phyloP scores from a whole-genome alignment of 1,140 invertebrate genomes.

The Odontomachus brunneus region DNA sequence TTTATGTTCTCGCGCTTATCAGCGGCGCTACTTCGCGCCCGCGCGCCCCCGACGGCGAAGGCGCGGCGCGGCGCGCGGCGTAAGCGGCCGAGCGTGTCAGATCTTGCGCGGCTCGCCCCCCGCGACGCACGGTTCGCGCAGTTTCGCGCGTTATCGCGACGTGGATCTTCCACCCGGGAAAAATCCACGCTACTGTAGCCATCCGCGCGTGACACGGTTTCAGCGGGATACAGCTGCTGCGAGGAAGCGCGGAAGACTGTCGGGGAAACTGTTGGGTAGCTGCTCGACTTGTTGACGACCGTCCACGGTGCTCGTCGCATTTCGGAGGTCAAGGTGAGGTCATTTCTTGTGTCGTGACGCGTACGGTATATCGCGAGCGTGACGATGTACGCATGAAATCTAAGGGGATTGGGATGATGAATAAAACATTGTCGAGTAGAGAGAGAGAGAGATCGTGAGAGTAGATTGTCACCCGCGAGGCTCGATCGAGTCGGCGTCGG shows the following conservation, averaged over 20 bases:
- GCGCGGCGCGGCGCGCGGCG: not conserved
- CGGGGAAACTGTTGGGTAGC: not conserved
- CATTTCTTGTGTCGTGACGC: no score
- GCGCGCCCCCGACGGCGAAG: not conserved
- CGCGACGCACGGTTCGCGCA: not conserved
- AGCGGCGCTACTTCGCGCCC: not conserved
- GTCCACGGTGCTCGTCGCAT: no score
- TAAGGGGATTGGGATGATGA: no score
- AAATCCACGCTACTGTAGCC: not conserved
- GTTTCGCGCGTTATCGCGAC: not conserved
- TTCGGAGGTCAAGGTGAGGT: no score
- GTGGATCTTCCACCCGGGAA: not conserved
- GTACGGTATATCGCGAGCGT: no score
- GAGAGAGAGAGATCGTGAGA: no score
- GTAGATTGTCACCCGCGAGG: no score
- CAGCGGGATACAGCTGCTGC: not conserved
- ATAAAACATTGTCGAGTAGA: no score
- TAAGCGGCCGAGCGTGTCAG: not conserved
- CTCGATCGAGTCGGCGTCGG: no score
- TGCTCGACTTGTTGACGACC: no score
- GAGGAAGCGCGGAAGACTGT: not conserved
- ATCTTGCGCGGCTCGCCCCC: not conserved
- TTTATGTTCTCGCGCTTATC: no score
- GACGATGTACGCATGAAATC: no score
- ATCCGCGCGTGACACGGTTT: not conserved